phyloP scores from a whole-genome alignment of 2,113 vertebrate species.

The Microtus montanus region DNA sequence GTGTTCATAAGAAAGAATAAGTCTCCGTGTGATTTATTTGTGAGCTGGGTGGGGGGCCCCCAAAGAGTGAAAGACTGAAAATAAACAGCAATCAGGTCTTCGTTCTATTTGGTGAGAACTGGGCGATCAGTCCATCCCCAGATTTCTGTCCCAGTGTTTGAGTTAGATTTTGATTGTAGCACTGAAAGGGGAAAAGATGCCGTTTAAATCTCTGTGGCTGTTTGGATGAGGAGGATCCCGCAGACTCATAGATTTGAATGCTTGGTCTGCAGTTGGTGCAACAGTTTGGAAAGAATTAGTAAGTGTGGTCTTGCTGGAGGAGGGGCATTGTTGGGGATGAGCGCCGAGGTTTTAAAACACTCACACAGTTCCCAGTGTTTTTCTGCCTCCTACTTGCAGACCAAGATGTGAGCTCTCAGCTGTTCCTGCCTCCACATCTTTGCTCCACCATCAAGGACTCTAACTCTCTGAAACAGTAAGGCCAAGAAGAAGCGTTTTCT shows the following conservation, averaged over 20 bases:
- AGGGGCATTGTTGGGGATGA: neutral
- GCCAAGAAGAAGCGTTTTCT: neutral
- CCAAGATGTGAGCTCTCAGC: neutral
- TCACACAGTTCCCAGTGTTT: neutral
- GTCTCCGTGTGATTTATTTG: too few relatives aligned
- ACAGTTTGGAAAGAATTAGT: neutral
- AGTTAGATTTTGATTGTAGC: neutral
- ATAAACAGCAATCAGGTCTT: neutral
- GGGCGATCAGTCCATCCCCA: neutral
- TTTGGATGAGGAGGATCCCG: too few relatives aligned
- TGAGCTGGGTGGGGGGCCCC: too few relatives aligned
- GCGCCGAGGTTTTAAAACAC: too few relatives aligned
- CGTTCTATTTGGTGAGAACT: neutral
- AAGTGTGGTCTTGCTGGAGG: neutral
- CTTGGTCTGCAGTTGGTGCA: neutral
- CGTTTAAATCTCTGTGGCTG: neutral
- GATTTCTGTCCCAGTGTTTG: neutral
- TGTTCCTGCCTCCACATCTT: neutral
- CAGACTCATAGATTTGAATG: neutral
- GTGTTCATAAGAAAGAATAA: too few relatives aligned
- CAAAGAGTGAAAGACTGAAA: too few relatives aligned
- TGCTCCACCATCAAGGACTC: neutral
- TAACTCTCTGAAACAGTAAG: neutral
- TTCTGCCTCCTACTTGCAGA: neutral
- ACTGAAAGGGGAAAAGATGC: neutral